Percentiles rank a stretch among this genome's conserved stretches.
Conservation (phyloP, 1,140 invertebrate species). For the Temnothorax nylanderi region DNA sequence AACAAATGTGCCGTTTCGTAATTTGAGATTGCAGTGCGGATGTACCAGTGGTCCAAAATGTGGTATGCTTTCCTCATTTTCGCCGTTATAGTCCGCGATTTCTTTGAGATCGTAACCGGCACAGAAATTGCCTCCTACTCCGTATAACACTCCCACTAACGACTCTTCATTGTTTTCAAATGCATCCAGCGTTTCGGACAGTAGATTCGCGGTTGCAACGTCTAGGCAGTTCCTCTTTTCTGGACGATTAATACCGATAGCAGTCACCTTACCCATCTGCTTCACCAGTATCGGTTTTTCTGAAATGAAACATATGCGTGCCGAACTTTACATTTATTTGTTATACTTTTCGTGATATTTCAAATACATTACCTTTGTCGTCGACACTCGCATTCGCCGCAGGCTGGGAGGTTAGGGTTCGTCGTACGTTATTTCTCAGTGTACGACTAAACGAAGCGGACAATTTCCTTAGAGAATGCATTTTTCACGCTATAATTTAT, state of each 20-base stretch:
- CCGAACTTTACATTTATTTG: background rate
- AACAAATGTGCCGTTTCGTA: constrained; percentile 12
- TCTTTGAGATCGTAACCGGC: constrained; percentile 94
- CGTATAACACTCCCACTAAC: constrained; percentile 92
- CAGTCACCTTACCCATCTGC: constrained; percentile 88
- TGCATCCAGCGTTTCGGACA: constrained; percentile 90
- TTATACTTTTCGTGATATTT: background rate
- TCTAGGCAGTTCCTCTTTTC: constrained; percentile 93
- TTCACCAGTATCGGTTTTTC: constrained; percentile 86
- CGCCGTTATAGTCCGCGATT: constrained; percentile 85
- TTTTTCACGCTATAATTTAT: constrained; percentile 13
- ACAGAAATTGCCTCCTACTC: constrained; percentile 96
- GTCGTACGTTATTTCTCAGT: background rate
- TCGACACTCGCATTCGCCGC: constrained; percentile 6
- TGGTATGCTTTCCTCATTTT: constrained; percentile 77
- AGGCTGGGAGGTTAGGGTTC: constrained; percentile 64
- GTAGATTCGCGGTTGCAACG: constrained; percentile 87
- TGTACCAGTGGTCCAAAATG: constrained; percentile 84
- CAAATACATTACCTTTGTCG: constrained; percentile 66
- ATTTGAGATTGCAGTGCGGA: constrained; percentile 23
- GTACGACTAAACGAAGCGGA: background rate
- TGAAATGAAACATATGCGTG: constrained; percentile 54
- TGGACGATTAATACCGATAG: constrained; percentile 95
- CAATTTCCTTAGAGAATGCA: constrained; percentile 62
- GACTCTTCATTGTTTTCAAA: constrained; percentile 92